Conservation (phyloP, 2,113 vertebrate species). For the Eidolon helvum region DNA sequence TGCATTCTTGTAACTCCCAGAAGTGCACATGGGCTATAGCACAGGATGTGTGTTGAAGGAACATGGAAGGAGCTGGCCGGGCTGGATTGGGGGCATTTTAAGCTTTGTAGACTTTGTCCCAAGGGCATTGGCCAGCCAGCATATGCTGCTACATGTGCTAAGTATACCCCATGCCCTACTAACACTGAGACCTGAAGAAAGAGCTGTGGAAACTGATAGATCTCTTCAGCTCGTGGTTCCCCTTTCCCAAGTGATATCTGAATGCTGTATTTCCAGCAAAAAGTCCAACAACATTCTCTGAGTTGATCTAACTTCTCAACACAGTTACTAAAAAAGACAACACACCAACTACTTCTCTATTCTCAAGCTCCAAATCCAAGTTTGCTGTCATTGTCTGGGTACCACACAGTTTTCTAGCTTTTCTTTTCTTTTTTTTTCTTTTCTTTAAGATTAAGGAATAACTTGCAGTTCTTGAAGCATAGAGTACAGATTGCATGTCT, state of each 20-base stretch:
- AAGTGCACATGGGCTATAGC: background rate
- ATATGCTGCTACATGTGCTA: background rate
- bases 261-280: background rate
- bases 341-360: accelerated
- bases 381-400: background rate
- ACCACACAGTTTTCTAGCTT: background rate
- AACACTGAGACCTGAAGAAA: background rate
- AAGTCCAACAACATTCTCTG: accelerated
- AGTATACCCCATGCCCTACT: too few relatives aligned
- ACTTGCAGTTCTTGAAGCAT: background rate
- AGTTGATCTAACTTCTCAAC: background rate
- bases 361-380: background rate
- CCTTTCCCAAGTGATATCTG: background rate
- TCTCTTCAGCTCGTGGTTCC: accelerated
- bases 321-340: background rate
- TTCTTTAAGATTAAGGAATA: background rate
- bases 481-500: background rate
- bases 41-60: background rate
- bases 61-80: background rate
- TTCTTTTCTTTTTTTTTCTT: background rate
- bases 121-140: background rate
- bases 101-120: accelerated
- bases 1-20: background rate
- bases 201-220: background rate
- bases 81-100: background rate